Conservation (phyloP, 2,113 vertebrate species). For the Percopsis transmontana region DNA sequence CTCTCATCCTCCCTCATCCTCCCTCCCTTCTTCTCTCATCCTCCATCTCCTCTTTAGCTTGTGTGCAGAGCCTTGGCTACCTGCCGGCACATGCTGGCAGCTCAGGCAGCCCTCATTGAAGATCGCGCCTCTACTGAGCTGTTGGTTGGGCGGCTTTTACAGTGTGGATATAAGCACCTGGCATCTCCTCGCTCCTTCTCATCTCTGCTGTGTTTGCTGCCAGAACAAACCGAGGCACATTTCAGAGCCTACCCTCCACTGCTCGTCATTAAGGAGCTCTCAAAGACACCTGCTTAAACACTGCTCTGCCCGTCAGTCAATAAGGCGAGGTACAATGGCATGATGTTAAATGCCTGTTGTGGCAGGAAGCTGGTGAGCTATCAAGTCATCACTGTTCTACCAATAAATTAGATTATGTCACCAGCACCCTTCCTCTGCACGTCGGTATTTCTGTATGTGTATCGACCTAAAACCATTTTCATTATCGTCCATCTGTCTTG, state of each 20-base stretch:
- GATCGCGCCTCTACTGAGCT: conserved; percentile 8
- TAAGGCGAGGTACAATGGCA: conserved; percentile 33
- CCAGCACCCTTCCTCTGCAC: too few relatives aligned
- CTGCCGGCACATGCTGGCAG: conserved; percentile 7
- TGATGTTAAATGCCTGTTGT: conserved; percentile 18
- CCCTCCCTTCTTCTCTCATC: background rate
- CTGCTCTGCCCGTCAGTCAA: conserved; percentile 22
- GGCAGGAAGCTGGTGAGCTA: conserved; percentile 7
- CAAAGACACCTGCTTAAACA: conserved; percentile 35
- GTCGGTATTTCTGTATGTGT: too few relatives aligned
- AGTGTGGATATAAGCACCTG: conserved; percentile 31
- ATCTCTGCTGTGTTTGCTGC: conserved; percentile 32
- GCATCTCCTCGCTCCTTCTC: conserved; percentile 22
- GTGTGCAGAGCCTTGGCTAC: conserved; percentile 1
- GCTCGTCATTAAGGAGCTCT: conserved; percentile 26
- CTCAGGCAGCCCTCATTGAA: conserved; percentile 12
- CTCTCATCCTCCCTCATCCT: conserved; percentile 5
- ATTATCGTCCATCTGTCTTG: too few relatives aligned
- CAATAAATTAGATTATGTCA: too few relatives aligned
- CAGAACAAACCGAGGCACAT: conserved; percentile 29
- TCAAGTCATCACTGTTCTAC: too few relatives aligned
- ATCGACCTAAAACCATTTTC: too few relatives aligned
- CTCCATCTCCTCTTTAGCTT: background rate
- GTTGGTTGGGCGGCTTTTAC: conserved; percentile 13
- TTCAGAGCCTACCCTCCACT: conserved; percentile 21